phyloP scores from a whole-genome alignment of 2,888 invertebrate species.

The Imbricaverruca yamaguchii region DNA sequence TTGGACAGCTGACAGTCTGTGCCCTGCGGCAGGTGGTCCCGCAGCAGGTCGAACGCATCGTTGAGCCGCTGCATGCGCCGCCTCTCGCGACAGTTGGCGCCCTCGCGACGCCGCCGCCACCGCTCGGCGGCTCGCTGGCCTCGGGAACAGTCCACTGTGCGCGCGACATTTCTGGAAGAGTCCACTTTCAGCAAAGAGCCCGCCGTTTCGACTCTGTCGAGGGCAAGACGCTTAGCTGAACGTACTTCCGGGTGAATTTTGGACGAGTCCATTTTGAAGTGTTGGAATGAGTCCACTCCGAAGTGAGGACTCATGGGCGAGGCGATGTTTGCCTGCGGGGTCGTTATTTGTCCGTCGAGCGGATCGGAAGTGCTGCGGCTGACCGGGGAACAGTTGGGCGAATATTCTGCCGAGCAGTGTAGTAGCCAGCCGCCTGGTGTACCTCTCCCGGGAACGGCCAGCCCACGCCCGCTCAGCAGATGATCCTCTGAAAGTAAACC shows the following conservation, averaged over 20 bases:
- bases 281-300: background rate
- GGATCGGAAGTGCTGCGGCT: background rate
- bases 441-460: background rate
- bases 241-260: background rate
- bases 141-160: background rate
- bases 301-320: background rate
- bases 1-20: background rate
- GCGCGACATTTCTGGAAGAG: background rate
- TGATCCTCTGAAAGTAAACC: background rate
- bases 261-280: background rate
- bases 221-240: too few relatives aligned
- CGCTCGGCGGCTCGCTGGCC: background rate
- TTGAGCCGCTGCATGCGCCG: slow-evolving; percentile 21
- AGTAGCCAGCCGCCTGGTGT: too few relatives aligned
- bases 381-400: background rate
- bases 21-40: background rate
- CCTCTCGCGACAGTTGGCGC: slow-evolving; percentile 15
- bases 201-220: too few relatives aligned
- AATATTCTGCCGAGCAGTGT: background rate
- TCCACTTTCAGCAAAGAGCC: background rate
- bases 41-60: slow-evolving; percentile 19
- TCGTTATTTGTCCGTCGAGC: background rate
- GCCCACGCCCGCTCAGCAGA: background rate
- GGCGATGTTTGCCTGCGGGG: background rate
- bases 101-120: background rate